phyloP scores from a whole-genome alignment of 2,797 vertebrate genomes.

The Podargus strigoides region DNA sequence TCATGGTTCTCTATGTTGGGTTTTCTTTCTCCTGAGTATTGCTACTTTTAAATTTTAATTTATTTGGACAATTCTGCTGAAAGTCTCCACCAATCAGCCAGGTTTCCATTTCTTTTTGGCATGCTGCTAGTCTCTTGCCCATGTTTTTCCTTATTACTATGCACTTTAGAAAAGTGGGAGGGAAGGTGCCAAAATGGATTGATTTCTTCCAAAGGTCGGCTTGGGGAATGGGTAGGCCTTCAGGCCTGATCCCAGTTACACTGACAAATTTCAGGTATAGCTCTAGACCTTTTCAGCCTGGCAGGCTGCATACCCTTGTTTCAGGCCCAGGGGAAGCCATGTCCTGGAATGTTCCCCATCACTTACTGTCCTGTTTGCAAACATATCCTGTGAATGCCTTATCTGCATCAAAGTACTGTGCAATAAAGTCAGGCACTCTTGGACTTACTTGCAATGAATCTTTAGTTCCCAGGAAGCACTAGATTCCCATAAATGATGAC shows the following conservation, averaged over 20 bases:
- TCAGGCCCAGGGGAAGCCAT: neutral
- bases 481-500: neutral
- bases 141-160: neutral
- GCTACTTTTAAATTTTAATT: neutral
- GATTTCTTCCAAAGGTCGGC: neutral
- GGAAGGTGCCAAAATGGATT: neutral
- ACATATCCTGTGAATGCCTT: neutral
- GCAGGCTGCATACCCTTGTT: neutral
- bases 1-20: neutral
- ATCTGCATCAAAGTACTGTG: neutral
- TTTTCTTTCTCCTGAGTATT: neutral
- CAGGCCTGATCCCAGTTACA: neutral
- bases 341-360: neutral
- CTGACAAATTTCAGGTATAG: neutral
- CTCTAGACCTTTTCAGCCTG: neutral
- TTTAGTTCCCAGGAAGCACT: neutral
- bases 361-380: neutral
- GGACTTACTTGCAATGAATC: neutral
- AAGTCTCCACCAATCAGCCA: neutral
- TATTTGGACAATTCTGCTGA: neutral
- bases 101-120: neutral
- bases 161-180: neutral
- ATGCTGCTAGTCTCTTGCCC: neutral
- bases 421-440: neutral
- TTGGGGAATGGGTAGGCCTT: neutral